Base-by-base conservation (phyloP, 1,140 invertebrate genomes). In the Drosophila pachea region DNA sequence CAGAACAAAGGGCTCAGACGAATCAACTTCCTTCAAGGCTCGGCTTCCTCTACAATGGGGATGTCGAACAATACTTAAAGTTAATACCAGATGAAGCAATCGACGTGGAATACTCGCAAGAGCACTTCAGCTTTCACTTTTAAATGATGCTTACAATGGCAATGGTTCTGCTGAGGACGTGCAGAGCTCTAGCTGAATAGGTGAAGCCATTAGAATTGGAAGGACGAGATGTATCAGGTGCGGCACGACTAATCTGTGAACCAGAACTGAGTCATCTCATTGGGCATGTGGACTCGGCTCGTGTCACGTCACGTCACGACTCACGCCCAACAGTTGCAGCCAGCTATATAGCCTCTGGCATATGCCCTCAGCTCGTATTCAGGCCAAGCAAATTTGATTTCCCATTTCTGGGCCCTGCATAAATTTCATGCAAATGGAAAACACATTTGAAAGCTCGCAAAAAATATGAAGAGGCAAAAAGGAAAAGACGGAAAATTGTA, bases 301-400 rank as follows among this genome's bases (percentile, higher is more conserved):
- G 0, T 9, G 0, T 9, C 16, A 50, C 5, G 0, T 9, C 16
- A 50, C 5, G 14, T 1, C 12, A 35, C 4, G 7, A 9, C 7
- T 9, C n/a, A 2, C 12, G 49, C 32, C 11, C 32, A 14, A 11
- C 32, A 35, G 7, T 12, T 14, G 11, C 4, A 52, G 32, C 32
- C 11, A 5, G 4, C 5, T 38, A n/a, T 33, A 55, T 8, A 22
- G 60, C 9, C 48, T 7, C 22, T 47, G 22, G 35, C 29, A 14
- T n/a, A 49, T 73, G 68, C 35, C 50, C 53, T 68, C 68, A 63
- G 47, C 48, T 35, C 45, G 31, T 73, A 35, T 52, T 36, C 58
- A 33, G 38, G 33, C 16, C 49, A 67, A 63, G 61, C 73, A 68
- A 16, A 83, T 82, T 82, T 83, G 64, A 83, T 83, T 78, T 83